Percentiles rank a stretch among this genome's conserved stretches.
phyloP scores from a whole-genome alignment of 2,113 vertebrate genomes.

The Aramus guarauna region DNA sequence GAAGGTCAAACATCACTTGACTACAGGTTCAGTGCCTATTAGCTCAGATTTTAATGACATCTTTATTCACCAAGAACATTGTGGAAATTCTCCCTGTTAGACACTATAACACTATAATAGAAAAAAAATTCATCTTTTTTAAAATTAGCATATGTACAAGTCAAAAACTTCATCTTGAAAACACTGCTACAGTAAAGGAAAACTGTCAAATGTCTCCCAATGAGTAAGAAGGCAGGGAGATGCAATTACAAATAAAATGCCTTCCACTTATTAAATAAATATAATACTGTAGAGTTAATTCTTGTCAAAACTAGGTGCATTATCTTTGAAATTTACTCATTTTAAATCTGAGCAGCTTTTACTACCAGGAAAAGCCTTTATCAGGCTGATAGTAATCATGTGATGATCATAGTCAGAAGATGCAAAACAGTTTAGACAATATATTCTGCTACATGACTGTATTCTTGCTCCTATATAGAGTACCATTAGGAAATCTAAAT shows the following conservation, averaged over 20 bases:
- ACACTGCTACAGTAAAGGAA: neutral
- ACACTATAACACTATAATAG: neutral
- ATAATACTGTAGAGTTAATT: neutral
- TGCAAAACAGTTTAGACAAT: neutral
- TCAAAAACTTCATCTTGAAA: neutral
- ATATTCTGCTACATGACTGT: neutral
- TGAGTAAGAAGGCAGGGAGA: neutral
- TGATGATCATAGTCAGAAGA: neutral
- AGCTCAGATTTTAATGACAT: neutral
- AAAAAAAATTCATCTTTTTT: neutral
- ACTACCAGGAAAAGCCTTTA: neutral
- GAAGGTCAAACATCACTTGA: constrained; percentile 14
- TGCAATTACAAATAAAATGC: neutral
- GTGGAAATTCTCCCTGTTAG: neutral
- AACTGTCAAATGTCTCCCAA: neutral
- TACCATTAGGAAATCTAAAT: neutral
- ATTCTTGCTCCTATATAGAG: neutral
- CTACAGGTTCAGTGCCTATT: neutral
- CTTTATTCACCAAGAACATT: neutral
- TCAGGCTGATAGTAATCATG: neutral
- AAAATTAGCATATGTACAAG: neutral
- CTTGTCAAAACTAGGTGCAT: neutral
- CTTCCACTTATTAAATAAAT: neutral
- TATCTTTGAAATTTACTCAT: neutral
- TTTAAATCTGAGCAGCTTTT: neutral